A percentile compares a stretch with the other conserved stretches of the same genome.
These are phyloP conservation scores for Lepidurus couesii DNA, from an alignment of 1,140 invertebrate species.

Conservation along the genomic window DNA sequence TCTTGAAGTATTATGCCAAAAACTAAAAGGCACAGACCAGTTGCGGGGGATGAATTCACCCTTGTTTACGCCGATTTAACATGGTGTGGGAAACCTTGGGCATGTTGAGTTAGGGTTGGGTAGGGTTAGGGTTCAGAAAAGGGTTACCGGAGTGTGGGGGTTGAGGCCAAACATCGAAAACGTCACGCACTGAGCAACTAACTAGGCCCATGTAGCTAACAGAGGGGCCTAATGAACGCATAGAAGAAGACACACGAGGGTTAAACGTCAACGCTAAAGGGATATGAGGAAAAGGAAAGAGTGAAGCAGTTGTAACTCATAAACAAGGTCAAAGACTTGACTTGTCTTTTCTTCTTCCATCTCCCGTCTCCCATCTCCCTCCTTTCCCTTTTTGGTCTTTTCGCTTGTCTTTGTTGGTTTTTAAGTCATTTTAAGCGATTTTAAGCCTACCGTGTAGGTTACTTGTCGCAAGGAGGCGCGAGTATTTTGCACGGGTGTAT, in stretches of 20 bases:
- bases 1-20: neutral
- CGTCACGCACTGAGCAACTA: neutral
- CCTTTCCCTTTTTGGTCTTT: no score
- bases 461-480: no score
- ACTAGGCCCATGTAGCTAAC: neutral
- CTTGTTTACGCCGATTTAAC: neutral
- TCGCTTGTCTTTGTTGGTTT: no score
- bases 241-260: neutral
- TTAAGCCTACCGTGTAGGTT: no score
- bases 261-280: neutral
- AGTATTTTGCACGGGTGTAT: no score
- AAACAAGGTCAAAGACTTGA: slow-evolving; percentile 7
- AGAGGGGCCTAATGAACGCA: neutral
- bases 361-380: no score
- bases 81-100: neutral
- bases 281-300: neutral
- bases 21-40: neutral
- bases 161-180: neutral
- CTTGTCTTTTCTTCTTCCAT: neutral
- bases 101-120: neutral
- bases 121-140: neutral
- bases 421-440: no score
- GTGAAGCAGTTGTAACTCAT: neutral
- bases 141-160: neutral
- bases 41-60: neutral